phyloP scores from a whole-genome alignment of 1,140 invertebrate genomes.

The Dendroctonus ponderosae region DNA sequence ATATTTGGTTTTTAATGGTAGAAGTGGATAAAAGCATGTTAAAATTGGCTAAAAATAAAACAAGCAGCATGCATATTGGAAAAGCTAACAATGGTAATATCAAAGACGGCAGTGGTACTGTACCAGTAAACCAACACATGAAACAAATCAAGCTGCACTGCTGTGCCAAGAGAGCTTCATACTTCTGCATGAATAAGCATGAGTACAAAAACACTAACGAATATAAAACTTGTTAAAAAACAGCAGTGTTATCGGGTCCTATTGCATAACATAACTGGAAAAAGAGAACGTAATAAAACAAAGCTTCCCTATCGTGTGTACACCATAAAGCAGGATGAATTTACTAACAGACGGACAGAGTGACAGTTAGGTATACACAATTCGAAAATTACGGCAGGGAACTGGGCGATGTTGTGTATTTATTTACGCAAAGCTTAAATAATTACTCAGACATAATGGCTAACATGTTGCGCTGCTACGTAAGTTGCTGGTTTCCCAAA shows the following conservation, averaged over 20 bases:
- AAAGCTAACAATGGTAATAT: not conserved
- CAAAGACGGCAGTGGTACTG: no score
- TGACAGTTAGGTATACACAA: constrained; percentile 27
- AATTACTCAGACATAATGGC: constrained; percentile 25
- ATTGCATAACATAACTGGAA: not conserved
- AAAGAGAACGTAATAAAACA: constrained; percentile 11
- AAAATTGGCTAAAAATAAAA: no score
- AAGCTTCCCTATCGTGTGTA: constrained; percentile 14
- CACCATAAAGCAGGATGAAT: constrained; percentile 25
- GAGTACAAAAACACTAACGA: not conserved
- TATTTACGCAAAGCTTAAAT: constrained; percentile 26
- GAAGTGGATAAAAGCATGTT: no score
- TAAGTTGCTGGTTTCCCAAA: constrained; percentile 14
- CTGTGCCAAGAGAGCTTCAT: no score
- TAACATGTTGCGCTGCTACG: constrained; percentile 15
- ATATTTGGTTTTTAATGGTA: no score
- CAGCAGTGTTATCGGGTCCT: not conserved
- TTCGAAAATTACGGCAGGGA: constrained; percentile 18
- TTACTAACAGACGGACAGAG: constrained; percentile 30
- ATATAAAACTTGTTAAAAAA: not conserved
- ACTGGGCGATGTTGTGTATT: constrained; percentile 23
- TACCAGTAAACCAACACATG: no score
- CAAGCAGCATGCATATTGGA: not conserved
- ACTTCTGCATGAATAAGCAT: not conserved
- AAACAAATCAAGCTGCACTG: no score